A percentile compares a stretch with the other conserved stretches of the same genome.
Evolutionary conservation across 2,797 vertebrate species (phyloP).

Genomic region (Manis javanica): DNA sequence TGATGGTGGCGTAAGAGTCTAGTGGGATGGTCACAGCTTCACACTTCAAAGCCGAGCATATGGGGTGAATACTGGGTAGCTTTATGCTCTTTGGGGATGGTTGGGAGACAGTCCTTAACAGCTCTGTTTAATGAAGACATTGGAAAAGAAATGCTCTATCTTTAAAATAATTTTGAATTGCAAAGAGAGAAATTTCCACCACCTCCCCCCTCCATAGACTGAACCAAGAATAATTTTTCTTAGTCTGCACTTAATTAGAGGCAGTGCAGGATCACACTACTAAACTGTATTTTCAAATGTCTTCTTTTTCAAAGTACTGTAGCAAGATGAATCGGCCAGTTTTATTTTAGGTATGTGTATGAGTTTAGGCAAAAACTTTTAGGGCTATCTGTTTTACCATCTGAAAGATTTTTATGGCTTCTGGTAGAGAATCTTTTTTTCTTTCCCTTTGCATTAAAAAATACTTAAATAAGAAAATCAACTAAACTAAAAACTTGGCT

Average conservation of each 20-base stretch:
- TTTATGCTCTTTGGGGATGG: conserved; percentile 75
- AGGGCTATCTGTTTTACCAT: conserved; percentile 75
- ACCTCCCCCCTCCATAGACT: conserved; percentile 56
- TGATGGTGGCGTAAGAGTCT: conserved; percentile 79
- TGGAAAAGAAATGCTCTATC: conserved; percentile 79
- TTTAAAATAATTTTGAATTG: conserved; percentile 82
- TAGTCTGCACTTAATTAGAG: conserved; percentile 78
- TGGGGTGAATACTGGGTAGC: conserved; percentile 77
- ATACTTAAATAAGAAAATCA: conserved; percentile 74
- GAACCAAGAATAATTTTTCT: conserved; percentile 76
- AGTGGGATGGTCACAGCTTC: conserved; percentile 80
- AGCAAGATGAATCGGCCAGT: conserved; percentile 60
- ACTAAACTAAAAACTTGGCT: conserved; percentile 71
- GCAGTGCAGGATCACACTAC: background rate
- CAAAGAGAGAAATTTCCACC: conserved; percentile 76
- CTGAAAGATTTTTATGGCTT: conserved; percentile 72
- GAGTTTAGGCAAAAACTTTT: conserved; percentile 67
- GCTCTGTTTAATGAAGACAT: conserved; percentile 81
- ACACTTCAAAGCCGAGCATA: conserved; percentile 83
- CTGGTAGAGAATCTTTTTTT: conserved; percentile 36
- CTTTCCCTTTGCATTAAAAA: conserved; percentile 71
- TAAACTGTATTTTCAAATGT: conserved; percentile 56
- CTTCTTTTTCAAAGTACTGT: conserved; percentile 40
- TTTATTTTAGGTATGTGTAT: conserved; percentile 73
- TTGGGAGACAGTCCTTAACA: conserved; percentile 80